phyloP scores from a whole-genome alignment of 1,140 invertebrate genomes.

The Calosoma granatense region DNA sequence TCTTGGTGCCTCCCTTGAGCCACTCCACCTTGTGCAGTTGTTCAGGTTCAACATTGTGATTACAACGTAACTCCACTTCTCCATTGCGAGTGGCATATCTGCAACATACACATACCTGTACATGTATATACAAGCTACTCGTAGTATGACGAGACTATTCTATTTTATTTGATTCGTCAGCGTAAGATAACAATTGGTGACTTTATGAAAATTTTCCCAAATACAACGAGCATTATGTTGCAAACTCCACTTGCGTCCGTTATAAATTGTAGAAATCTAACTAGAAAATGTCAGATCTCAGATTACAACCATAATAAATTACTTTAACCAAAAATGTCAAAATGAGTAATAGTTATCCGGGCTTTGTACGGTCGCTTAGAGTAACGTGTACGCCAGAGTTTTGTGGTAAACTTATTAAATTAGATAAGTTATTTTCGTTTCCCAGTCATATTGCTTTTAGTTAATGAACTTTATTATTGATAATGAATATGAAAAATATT shows the following conservation, averaged over 20 bases:
- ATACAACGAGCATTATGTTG: too few species aligned
- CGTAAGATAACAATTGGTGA: neutral
- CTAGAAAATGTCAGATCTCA: neutral
- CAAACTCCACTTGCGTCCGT: too few species aligned
- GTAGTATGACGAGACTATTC: neutral
- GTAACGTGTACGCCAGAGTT: neutral
- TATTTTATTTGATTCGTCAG: neutral
- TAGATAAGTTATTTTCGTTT: neutral
- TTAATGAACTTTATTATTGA: too few species aligned
- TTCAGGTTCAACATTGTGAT: slow-evolving; percentile 49
- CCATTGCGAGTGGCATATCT: slow-evolving; percentile 30
- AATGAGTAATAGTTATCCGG: neutral
- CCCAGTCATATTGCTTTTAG: neutral
- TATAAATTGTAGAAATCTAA: neutral
- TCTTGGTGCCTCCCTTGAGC: slow-evolving; percentile 60
- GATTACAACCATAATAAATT: neutral
- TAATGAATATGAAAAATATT: too few species aligned
- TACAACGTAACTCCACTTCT: slow-evolving; percentile 45
- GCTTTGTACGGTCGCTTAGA: neutral
- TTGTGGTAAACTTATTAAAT: neutral
- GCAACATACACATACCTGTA: neutral
- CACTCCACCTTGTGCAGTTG: slow-evolving; percentile 62
- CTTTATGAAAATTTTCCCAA: too few species aligned
- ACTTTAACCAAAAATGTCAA: slow-evolving; percentile 4
- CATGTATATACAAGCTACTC: neutral